Percentiles rank a stretch among this genome's conserved stretches.
These are phyloP conservation scores for Drosophila lini DNA, from an alignment of 1,140 invertebrate genomes.

Conservation along the genomic window DNA sequence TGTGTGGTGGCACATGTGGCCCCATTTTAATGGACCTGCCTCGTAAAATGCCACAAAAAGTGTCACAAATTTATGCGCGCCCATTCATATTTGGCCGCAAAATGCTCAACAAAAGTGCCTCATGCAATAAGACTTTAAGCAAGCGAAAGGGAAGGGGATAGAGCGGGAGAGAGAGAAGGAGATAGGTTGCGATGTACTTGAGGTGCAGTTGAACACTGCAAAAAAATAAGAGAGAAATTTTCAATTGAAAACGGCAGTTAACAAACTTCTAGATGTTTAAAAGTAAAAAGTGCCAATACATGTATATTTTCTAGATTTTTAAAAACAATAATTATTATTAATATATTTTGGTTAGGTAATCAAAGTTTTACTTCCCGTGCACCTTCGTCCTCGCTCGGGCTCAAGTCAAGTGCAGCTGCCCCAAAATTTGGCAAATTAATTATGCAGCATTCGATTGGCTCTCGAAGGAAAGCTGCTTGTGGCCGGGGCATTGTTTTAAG, in stretches of 20 bases:
- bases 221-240: neutral
- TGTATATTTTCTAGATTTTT: too few relatives aligned
- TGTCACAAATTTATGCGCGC: constrained; percentile 79
- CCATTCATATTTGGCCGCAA: constrained; percentile 62
- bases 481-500: constrained; percentile 48
- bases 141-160: neutral
- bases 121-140: constrained; percentile 24
- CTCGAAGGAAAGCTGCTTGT: constrained; percentile 63
- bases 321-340: neutral
- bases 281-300: neutral
- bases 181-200: constrained; percentile 16
- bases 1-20: constrained; percentile 63
- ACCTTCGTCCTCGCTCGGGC: constrained; percentile 35
- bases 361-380: neutral
- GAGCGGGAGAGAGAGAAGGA: neutral
- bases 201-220: constrained; percentile 22
- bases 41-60: constrained; percentile 76
- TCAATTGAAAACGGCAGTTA: neutral
- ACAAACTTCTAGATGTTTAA: neutral
- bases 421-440: constrained; percentile 68
- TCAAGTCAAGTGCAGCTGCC: constrained; percentile 42
- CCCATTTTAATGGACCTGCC: constrained; percentile 79
- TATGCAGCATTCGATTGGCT: constrained; percentile 64
- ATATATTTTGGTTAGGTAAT: neutral
- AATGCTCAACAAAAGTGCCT: constrained; percentile 57